phyloP scores from a whole-genome alignment of 2,797 vertebrate species.

The Urosaurus nigricauda region DNA sequence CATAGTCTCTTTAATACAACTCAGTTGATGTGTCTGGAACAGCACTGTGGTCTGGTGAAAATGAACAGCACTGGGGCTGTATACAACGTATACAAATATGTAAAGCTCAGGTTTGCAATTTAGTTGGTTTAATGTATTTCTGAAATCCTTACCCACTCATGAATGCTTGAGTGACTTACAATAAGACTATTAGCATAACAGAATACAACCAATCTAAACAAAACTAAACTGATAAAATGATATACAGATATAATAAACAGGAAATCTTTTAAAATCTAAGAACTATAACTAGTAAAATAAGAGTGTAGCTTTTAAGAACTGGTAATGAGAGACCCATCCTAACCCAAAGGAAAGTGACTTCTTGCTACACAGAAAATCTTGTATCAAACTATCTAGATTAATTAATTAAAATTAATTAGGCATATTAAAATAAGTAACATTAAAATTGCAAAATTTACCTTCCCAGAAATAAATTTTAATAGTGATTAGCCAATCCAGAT shows the following conservation, averaged over 20 bases:
- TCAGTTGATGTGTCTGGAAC: conserved; percentile 45
- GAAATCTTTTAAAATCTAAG: neutral
- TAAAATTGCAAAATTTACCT: conserved; percentile 12
- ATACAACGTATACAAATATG: neutral
- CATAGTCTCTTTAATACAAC: conserved; percentile 22
- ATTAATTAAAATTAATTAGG: no score
- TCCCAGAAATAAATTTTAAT: neutral
- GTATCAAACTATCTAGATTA: no score
- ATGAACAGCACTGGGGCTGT: neutral
- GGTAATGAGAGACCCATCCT: neutral
- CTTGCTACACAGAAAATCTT: neutral
- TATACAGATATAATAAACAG: neutral
- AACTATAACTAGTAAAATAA: neutral
- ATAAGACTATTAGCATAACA: neutral
- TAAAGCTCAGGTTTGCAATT: neutral
- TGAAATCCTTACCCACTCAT: neutral
- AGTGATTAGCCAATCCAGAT: neutral
- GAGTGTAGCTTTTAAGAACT: neutral
- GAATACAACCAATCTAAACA: neutral
- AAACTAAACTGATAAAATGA: neutral
- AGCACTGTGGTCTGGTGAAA: conserved; percentile 47
- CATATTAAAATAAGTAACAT: no score
- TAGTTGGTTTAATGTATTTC: neutral
- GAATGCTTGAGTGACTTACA: neutral
- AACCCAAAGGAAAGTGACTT: neutral